Conservation (phyloP, 2,888 invertebrate species). For the Xanthorhoe designata region DNA sequence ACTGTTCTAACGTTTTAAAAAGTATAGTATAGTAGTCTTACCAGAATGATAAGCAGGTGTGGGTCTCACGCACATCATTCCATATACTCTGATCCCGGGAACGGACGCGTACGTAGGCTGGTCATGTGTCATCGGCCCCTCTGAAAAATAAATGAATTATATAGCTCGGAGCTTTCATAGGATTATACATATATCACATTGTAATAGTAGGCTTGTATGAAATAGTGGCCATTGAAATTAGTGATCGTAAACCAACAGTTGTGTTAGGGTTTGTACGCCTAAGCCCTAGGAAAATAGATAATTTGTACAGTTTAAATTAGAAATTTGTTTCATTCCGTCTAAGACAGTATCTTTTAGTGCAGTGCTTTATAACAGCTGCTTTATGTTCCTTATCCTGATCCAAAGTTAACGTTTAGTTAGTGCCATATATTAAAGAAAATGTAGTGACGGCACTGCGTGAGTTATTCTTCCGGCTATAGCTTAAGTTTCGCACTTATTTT, state of each 20-base stretch:
- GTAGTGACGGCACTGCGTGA: too few species aligned
- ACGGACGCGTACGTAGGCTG: slow-evolving; percentile 97
- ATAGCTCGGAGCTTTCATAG: slow-evolving; percentile 2
- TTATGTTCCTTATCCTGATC: too few species aligned
- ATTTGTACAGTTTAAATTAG: not conserved
- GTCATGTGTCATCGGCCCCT: slow-evolving; percentile 97
- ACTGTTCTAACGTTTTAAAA: too few species aligned
- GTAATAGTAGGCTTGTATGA: not conserved
- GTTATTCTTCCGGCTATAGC: too few species aligned
- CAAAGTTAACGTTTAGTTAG: too few species aligned
- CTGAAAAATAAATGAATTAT: slow-evolving; percentile 76
- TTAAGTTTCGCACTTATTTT: too few species aligned
- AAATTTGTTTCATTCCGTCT: too few species aligned
- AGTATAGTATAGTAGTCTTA: slow-evolving; percentile 44
- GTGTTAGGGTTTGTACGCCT: not conserved
- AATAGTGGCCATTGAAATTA: not conserved
- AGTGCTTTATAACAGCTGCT: too few species aligned
- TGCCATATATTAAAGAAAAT: too few species aligned
- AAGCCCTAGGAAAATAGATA: not conserved
- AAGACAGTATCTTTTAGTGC: too few species aligned
- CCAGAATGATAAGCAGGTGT: slow-evolving; percentile 69
- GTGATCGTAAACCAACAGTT: too few species aligned
- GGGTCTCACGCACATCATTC: slow-evolving; percentile 95
- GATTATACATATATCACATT: not conserved
- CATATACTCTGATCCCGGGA: slow-evolving; percentile 96